A percentile compares a stretch with the other conserved stretches of the same genome.
Evolutionary conservation across 2,113 vertebrate species (phyloP).

Genomic region (Potamarius usumacintae): DNA sequence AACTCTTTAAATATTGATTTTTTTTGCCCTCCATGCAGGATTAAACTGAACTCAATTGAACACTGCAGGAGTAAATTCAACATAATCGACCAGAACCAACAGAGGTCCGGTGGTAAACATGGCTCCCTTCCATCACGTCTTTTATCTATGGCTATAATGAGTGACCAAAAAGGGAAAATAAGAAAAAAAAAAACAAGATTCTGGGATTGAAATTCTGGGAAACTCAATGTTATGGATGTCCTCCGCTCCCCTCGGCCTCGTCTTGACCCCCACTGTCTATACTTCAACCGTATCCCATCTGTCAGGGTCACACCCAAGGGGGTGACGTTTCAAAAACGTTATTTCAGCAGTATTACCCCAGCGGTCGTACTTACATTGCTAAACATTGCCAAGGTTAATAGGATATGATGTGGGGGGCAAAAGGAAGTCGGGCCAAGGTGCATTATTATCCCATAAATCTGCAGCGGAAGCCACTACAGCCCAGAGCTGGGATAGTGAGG

Average conservation of each 20-base stretch:
- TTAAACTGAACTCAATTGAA: neutral
- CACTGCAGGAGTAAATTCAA: constrained; percentile 11
- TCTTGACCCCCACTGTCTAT: constrained; percentile 25
- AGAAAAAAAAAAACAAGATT: neutral
- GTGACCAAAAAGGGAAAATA: neutral
- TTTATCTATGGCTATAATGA: constrained; percentile 5
- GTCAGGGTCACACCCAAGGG: constrained; percentile 35
- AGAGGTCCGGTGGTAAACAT: neutral
- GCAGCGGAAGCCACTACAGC: neutral
- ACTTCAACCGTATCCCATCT: constrained; percentile 34
- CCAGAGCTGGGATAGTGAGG: constrained; percentile 42
- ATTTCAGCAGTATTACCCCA: constrained; percentile 53
- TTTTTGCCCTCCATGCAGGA: neutral
- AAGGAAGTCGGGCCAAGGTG: constrained; percentile 51
- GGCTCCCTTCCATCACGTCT: neutral
- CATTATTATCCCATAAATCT: constrained; percentile 58
- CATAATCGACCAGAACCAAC: constrained; percentile 2
- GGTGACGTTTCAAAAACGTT: constrained; percentile 47
- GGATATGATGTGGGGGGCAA: constrained; percentile 57
- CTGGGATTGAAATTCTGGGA: neutral
- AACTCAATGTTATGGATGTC: constrained; percentile 41
- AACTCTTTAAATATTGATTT: constrained; percentile 16
- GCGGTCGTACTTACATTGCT: constrained; percentile 50
- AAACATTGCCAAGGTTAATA: constrained; percentile 59
- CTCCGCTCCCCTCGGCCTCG: constrained; percentile 35